Evolutionary conservation across 2,797 vertebrate genomes (phyloP).

Genomic region (Oryzias dopingdopingensis): DNA sequence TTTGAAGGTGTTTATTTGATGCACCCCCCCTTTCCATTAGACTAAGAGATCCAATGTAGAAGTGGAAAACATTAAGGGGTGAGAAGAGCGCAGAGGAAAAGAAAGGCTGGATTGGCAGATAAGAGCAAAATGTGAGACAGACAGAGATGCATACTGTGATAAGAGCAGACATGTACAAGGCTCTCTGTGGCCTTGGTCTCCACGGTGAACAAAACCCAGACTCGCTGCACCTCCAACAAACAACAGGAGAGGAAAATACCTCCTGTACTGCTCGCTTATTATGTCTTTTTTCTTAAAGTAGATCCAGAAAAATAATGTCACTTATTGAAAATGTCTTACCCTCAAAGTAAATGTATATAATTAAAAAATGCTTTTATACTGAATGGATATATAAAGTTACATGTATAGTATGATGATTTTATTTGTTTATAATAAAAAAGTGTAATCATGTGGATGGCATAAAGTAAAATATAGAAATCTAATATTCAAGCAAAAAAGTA

Average conservation of each 20-base stretch:
- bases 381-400: too few relatives aligned
- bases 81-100: constrained; percentile 16
- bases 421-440: too few relatives aligned
- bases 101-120: constrained; percentile 40
- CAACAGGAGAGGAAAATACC: constrained; percentile 14
- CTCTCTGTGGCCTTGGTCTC: constrained; percentile 50
- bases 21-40: constrained; percentile 1
- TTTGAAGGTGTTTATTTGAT: constrained; percentile 9
- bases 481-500: too few relatives aligned
- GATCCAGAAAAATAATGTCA: neutral
- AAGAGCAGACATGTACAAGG: constrained; percentile 57
- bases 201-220: constrained; percentile 32
- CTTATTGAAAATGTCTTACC: too few relatives aligned
- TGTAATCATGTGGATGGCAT: too few relatives aligned
- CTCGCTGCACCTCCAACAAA: constrained; percentile 19
- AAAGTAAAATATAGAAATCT: too few relatives aligned
- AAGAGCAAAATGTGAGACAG: constrained; percentile 31
- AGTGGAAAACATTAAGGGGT: constrained; percentile 10
- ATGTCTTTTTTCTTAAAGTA: neutral
- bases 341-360: too few relatives aligned
- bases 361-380: too few relatives aligned
- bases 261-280: neutral
- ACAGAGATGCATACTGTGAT: constrained; percentile 53
- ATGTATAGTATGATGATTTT: too few relatives aligned
- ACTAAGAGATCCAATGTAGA: constrained; percentile 11